phyloP scores from a whole-genome alignment of 2,888 invertebrate species.

The Bruchidius siliquastri region DNA sequence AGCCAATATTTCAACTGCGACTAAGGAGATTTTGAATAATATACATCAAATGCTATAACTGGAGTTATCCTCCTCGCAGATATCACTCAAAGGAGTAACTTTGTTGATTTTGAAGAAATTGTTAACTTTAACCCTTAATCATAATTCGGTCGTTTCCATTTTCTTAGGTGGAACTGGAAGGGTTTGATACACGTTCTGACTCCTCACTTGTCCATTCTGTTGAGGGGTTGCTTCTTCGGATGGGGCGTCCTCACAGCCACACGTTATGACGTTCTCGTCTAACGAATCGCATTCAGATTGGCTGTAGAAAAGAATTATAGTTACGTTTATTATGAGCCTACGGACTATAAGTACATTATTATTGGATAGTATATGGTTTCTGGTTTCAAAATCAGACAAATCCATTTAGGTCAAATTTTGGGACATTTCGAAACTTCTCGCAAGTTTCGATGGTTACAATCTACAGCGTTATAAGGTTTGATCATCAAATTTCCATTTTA shows the following conservation, averaged over 20 bases:
- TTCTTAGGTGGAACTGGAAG: slow-evolving; percentile 53
- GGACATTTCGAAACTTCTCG: too few species aligned
- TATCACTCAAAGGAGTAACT: slow-evolving; percentile 15
- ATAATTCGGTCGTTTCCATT: slow-evolving; percentile 76
- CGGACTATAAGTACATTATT: too few species aligned
- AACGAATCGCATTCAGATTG: slow-evolving; percentile 75
- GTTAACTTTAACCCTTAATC: slow-evolving; percentile 32
- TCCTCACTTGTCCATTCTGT: slow-evolving; percentile 52
- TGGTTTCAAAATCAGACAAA: too few species aligned
- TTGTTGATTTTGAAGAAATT: slow-evolving; percentile 13
- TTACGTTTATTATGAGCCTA: too few species aligned
- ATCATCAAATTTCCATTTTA: too few species aligned
- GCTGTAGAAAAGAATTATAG: too few species aligned
- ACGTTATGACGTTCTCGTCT: slow-evolving; percentile 72
- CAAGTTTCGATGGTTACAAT: too few species aligned
- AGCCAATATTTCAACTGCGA: too few species aligned
- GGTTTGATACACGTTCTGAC: slow-evolving; percentile 65
- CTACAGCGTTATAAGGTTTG: too few species aligned
- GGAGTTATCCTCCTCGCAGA: slow-evolving; percentile 11
- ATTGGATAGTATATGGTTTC: too few species aligned
- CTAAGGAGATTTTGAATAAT: too few species aligned
- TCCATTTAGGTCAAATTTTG: too few species aligned
- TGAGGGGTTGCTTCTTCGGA: slow-evolving; percentile 49
- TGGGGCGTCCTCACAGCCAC: slow-evolving; percentile 48
- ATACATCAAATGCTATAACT: not conserved